Evolutionary conservation across 1,140 invertebrate species (phyloP), one percentile per base, ranked within the genome.

Genomic region (Zaprionus tsacasi): DNA sequence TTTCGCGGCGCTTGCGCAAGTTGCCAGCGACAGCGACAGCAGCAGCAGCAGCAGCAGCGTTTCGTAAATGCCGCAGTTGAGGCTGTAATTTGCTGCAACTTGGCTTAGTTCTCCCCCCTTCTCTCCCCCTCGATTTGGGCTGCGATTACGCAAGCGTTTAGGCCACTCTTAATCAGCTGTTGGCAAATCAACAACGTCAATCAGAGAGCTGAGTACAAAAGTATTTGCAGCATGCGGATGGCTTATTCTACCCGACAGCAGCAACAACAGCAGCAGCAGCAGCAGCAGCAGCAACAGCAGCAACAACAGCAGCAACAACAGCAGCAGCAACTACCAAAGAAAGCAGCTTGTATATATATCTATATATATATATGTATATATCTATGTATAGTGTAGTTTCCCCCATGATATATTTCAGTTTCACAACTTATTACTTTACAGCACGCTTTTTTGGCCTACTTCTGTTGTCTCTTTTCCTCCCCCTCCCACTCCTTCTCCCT

Each of bases 1-100:
- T 88, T 88, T 15, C 40, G 27, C 50, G 30, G 64, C 52, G 75
- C 70, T 85, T 85, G 83, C 83, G 81, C 81, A 85, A 85, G 78
- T 67, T 66, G 60, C 81, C 57, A 69, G 52, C 33, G 50, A 40
- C 71, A 54, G 21, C 21, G 21, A 1, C 21, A 21, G 21, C 21
- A 30, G 30, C n/a, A 17, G 21, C 38, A 15, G 15, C 50, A 13
- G 55, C 63, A 45, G 13, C 33, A 74, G 33, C 60, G 43, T 70
- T 70, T 58, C 59, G 67, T 45, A 65, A 65, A 50, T 35, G 58
- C 43, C 15, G 35, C 58, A 60, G 27, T 60, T 21, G 25, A 56
- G 25, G 12, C 55, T 76, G 58, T 76, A 76, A 76, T 76, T 76
- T 76, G 48, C 45, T 50, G 45, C n/a, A 15, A 45, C 40, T 15